Base-by-base conservation (phyloP, 92 coral and sea anemone species). In the Zoanthus gigantus region DNA sequence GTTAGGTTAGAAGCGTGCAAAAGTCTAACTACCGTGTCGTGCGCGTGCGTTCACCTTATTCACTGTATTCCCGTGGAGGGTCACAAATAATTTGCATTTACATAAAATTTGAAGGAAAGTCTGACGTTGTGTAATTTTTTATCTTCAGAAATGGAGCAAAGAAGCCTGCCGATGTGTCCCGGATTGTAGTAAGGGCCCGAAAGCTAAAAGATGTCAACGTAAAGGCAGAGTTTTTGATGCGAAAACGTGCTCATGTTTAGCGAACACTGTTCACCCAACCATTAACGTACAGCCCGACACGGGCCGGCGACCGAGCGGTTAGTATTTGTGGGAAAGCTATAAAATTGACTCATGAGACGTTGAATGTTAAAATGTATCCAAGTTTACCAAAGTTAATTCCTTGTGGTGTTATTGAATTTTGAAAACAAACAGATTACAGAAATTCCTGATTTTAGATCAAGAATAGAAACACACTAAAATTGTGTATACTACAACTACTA, bases 131-230 rank as follows among this genome's bases (percentile, higher is more conserved):
- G 34, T 1, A 16, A 3, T 32, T n/a, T 57, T 23, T 47, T 46
- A 5, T 52, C 1, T 81, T n/a, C 56, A 91, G 93, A 78, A 5
- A 9, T 94, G 96, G 96, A 92, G 78, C 74, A 48, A 50, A 11
- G 79, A 86, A 0, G 83, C 29, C 0, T 90, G 96, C 69, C 56
- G 72, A 15, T 94, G 96, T 61, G 84, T 82, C 48, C 23, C 16
- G 4, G 6, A 34, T 9, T 28, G 15, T 44, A 52, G 13, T n/a
- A 77, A 18, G 16, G 13, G 28, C 48, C 5, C 3, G 7, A 15
- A 69, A 28, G 15, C 37, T 6, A 18, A 13, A 67, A 18, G 14
- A 67, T 67, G 72, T 29, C 4, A 34, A 12, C 74, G 74, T 4
- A 77, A 54, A 32, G 17, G 82, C 9, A 18, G 23, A 15, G 42